phyloP scores from a whole-genome alignment of 1,140 invertebrate species.

The Metaphire vulgaris region DNA sequence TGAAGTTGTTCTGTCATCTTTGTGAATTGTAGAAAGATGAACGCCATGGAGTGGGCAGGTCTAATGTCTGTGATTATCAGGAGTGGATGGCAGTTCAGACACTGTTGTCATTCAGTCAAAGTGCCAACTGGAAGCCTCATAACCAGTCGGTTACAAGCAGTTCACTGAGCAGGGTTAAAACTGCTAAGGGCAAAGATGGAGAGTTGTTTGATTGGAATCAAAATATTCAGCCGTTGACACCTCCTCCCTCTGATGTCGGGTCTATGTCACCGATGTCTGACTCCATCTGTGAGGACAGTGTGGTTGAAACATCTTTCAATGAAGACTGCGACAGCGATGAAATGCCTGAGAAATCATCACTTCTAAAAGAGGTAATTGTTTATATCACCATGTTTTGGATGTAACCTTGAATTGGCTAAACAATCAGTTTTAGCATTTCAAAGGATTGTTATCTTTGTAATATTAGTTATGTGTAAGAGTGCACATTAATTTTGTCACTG shows the following conservation, averaged over 20 bases:
- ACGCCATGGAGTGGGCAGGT: too few species aligned
- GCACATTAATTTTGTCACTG: too few species aligned
- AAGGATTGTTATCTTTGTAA: too few species aligned
- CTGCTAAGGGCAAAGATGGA: too few species aligned
- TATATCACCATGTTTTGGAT: too few species aligned
- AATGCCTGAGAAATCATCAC: not conserved
- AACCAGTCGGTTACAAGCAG: not conserved
- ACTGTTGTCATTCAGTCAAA: constrained; percentile 18
- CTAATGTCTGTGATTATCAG: not conserved
- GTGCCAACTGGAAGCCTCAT: not conserved
- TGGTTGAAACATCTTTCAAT: not conserved
- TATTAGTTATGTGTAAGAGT: too few species aligned
- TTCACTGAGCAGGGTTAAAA: not conserved
- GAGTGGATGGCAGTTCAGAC: constrained; percentile 21
- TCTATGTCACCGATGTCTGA: not conserved
- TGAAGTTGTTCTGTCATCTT: too few species aligned
- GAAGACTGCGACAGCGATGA: not conserved
- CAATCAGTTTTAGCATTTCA: too few species aligned
- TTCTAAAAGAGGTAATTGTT: not conserved
- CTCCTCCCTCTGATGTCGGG: not conserved
- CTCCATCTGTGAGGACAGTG: not conserved
- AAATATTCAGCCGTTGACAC: not conserved
- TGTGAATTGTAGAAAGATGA: too few species aligned
- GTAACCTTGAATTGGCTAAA: too few species aligned
- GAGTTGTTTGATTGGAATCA: not conserved